Evolutionary conservation across 2,888 invertebrate genomes (phyloP).

Genomic region (Yponomeuta sedellus): DNA sequence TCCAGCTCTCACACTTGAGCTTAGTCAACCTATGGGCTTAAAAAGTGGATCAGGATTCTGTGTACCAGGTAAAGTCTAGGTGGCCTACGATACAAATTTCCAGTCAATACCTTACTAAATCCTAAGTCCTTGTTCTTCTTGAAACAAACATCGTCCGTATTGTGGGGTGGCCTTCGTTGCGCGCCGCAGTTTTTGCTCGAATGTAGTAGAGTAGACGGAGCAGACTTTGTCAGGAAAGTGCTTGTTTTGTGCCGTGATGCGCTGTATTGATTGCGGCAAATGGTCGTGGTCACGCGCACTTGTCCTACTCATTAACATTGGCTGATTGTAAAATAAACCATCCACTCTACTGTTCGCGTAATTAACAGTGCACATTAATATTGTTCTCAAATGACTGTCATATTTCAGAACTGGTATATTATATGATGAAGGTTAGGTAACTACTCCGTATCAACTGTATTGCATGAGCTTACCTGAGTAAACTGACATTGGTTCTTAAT

Average conservation of each 20-base stretch:
- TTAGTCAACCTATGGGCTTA: too few relatives aligned
- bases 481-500: too few relatives aligned
- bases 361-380: not conserved
- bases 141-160: not conserved
- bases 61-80: too few relatives aligned
- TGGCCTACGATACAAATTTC: not conserved
- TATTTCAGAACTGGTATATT: not conserved
- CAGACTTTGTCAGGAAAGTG: not conserved
- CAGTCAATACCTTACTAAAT: not conserved
- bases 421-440: not conserved
- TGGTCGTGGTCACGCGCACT: constrained; percentile 8
- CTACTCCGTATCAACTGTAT: too few relatives aligned
- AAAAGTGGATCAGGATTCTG: too few relatives aligned
- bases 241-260: constrained; percentile 3
- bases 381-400: not conserved
- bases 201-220: not conserved
- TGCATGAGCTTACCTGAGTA: too few relatives aligned
- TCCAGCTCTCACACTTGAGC: too few relatives aligned
- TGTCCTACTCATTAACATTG: constrained; percentile 12
- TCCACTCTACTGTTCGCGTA: not conserved
- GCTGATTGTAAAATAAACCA: not conserved
- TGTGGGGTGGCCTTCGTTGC: not conserved
- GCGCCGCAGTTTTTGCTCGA: not conserved
- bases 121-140: not conserved
- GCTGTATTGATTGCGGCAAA: constrained; percentile 6